Percentiles rank a stretch among this genome's conserved stretches.
Evolutionary conservation across 2,113 vertebrate species (phyloP).

Genomic region (Oncorhynchus mykiss): DNA sequence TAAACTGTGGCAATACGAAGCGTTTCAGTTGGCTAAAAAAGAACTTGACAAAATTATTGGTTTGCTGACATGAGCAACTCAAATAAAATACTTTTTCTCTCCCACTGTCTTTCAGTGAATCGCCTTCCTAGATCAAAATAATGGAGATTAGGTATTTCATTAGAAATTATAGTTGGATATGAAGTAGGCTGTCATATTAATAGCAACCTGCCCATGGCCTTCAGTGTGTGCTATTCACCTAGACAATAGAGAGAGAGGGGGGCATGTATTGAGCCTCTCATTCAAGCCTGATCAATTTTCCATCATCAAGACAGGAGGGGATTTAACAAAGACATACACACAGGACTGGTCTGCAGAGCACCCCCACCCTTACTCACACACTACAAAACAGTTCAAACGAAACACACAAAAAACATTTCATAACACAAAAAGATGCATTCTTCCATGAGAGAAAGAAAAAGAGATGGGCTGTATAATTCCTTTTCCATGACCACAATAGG

Average conservation of each 20-base stretch:
- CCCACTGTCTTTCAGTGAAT: conserved; percentile 60
- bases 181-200: conserved; percentile 93
- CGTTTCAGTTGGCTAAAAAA: conserved; percentile 89
- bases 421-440: conserved; percentile 69
- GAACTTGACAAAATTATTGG: conserved; percentile 99
- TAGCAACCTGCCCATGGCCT: conserved; percentile 87
- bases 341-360: conserved; percentile 53
- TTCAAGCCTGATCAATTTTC: conserved; percentile 94
- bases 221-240: conserved; percentile 88
- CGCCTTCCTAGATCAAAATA: conserved; percentile 95
- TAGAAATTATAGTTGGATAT: conserved; percentile 95
- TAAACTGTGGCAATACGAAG: conserved; percentile 99
- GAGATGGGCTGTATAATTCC: conserved; percentile 83
- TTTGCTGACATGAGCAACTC: conserved; percentile 95
- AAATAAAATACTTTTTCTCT: conserved; percentile 84
- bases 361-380: conserved; percentile 78
- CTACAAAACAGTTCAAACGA: conserved; percentile 83
- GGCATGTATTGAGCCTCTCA: conserved; percentile 88
- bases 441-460: conserved; percentile 63
- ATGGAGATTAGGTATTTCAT: conserved; percentile 94
- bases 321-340: conserved; percentile 85
- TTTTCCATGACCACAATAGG: conserved; percentile 84
- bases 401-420: conserved; percentile 84
- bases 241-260: conserved; percentile 82
- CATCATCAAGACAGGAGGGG: conserved; percentile 86